A percentile compares a stretch with the other conserved stretches of the same genome.
Evolutionary conservation across 2,888 invertebrate genomes (phyloP).

Genomic region (Meteorus colon): DNA sequence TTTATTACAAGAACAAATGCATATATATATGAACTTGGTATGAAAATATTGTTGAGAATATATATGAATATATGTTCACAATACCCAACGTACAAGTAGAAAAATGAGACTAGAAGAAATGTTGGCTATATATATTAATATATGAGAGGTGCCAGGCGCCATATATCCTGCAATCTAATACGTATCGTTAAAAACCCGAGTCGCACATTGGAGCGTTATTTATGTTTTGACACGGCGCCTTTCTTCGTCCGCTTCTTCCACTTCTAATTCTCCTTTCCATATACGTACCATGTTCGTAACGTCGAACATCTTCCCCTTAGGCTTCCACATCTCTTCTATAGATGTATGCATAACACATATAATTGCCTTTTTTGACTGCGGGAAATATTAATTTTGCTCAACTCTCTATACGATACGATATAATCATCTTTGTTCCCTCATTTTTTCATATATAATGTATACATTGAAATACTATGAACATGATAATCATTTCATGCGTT

Average conservation of each 20-base stretch:
- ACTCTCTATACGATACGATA: background rate
- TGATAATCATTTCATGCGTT: background rate
- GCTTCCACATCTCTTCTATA: constrained; percentile 17
- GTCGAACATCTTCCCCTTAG: constrained; percentile 23
- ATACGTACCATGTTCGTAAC: constrained; percentile 18
- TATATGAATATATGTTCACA: background rate
- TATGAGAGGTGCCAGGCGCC: constrained; percentile 45
- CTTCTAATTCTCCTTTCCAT: constrained; percentile 36
- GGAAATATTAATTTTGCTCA: constrained; percentile 31
- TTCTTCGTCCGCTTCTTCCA: constrained; percentile 37
- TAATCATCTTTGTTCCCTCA: background rate
- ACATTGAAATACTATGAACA: constrained; percentile 14
- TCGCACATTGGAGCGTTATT: constrained; percentile 55
- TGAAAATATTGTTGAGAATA: background rate
- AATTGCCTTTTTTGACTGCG: constrained; percentile 41
- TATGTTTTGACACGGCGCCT: constrained; percentile 55
- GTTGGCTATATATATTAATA: background rate
- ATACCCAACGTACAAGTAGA: background rate
- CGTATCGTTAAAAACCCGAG: constrained; percentile 54
- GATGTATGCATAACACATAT: constrained; percentile 41
- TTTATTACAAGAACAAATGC: background rate
- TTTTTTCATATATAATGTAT: background rate
- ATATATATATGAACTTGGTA: background rate
- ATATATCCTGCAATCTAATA: constrained; percentile 57
- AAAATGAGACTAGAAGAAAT: background rate